These are phyloP conservation scores for Cryptophagus acutangulus DNA, from an alignment of 2,888 invertebrate genomes.

Conservation along the genomic window DNA sequence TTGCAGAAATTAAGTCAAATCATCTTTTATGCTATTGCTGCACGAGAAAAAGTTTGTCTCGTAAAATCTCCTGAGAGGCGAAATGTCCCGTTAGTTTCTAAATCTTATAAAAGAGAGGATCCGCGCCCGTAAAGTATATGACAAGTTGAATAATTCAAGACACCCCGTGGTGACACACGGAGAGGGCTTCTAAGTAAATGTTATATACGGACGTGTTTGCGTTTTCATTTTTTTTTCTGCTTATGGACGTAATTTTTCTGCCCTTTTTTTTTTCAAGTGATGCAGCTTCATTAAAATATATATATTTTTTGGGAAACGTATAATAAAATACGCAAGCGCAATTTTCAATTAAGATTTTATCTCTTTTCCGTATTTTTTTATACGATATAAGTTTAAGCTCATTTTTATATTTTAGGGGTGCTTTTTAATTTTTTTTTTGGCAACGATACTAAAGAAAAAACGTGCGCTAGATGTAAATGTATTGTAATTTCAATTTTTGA, in stretches of 20 bases:
- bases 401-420: too few relatives aligned
- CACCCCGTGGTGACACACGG: background rate
- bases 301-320: constrained; percentile 11
- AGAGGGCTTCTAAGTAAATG: too few relatives aligned
- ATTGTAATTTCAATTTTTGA: too few relatives aligned
- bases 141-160: constrained; percentile 37
- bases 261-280: too few relatives aligned
- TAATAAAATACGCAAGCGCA: constrained; percentile 24
- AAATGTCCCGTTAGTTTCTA: constrained; percentile 30
- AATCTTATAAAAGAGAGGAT: constrained; percentile 36
- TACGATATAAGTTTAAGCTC: too few relatives aligned
- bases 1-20: constrained; percentile 29
- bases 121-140: constrained; percentile 34
- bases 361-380: constrained; percentile 10
- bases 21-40: constrained; percentile 29
- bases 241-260: constrained; percentile 6
- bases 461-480: background rate
- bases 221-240: too few relatives aligned
- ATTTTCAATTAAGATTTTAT: constrained; percentile 25
- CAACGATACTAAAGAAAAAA: too few relatives aligned
- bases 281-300: constrained; percentile 9
- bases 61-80: constrained; percentile 31
- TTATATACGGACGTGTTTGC: too few relatives aligned
- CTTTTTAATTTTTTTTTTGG: too few relatives aligned
- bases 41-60: constrained; percentile 30